Evolutionary conservation across 2,888 invertebrate genomes (phyloP), one percentile per base, ranked within the genome.

Genomic region (Archips crataeganus): DNA sequence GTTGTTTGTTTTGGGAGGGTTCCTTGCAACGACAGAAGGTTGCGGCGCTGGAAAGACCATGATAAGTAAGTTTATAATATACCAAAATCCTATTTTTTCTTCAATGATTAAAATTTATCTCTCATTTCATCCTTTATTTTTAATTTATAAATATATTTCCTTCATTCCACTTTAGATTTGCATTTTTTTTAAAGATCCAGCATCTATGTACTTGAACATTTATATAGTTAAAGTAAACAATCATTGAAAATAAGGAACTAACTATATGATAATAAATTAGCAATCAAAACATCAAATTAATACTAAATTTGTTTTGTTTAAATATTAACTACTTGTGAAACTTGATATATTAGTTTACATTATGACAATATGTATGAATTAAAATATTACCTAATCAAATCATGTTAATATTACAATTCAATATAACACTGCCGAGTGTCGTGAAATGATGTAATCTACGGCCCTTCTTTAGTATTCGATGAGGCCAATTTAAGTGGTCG

Each of bases 1-100:
- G 94, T 92, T 94, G 91, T 92, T 94, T 89, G 90, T 94, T 91
- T 87, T 93, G 91, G 92, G 94, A 88, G 89, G 85, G 84, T 79
- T 93, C 76, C 79, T 83, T 77, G 84, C 91, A 81, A 83, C 90
- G 81, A 89, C 93, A 91, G 92, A 92, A 89, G 92, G 94, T 80
- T 94, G 94, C 81, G 88, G 91, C 77, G 84, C 85, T 80, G 94
- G 94, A 85, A 94, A 93, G 82, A 91, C 89, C 83, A 85, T 94
- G 81, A 81, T 94, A 85, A 90, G 95, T 95, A 88, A 94, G 95
- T 94, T 71, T 39, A 32, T 45, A 72, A 71, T 77, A 39, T 70
- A 71, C 45, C 68, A 23, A 11, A 36, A 71, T 71, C 61, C 36
- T 66, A 47, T 63, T 68, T 9, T 54, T 45, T 62, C 45, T 67